These are phyloP conservation scores for Myotis myotis DNA, from an alignment of 2,797 vertebrate species.

Conservation along the genomic window DNA sequence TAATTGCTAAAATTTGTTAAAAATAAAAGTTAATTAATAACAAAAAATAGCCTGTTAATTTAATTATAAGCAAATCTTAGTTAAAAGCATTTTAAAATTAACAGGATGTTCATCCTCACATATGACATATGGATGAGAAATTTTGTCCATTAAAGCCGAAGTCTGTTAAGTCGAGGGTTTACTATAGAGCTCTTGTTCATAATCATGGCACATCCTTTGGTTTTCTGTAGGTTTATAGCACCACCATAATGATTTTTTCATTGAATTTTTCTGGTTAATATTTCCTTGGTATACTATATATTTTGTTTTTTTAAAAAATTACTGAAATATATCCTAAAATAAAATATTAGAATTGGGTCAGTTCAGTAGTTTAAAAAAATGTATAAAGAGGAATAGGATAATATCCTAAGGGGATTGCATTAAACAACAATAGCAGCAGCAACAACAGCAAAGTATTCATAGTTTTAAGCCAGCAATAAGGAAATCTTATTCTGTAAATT, in stretches of 20 bases:
- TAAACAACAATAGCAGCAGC: not conserved
- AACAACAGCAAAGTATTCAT: not conserved
- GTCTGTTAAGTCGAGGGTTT: not conserved
- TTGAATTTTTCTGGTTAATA: slow-evolving; percentile 46
- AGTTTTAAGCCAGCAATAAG: slow-evolving; percentile 19
- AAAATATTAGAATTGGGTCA: slow-evolving; percentile 40
- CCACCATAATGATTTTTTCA: slow-evolving; percentile 43
- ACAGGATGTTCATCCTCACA: not conserved
- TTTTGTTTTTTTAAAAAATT: slow-evolving; percentile 19
- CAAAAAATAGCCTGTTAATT: not conserved
- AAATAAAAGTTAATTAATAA: not conserved
- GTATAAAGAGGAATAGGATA: slow-evolving; percentile 31
- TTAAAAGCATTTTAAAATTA: not conserved
- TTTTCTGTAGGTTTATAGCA: slow-evolving; percentile 26
- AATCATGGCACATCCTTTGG: not conserved
- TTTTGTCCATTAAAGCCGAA: not conserved
- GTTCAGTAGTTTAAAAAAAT: not conserved
- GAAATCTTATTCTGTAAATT: slow-evolving; percentile 41
- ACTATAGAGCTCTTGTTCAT: not conserved
- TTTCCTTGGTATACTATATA: slow-evolving; percentile 44
- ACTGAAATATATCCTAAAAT: not conserved
- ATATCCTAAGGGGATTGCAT: not conserved
- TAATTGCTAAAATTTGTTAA: not conserved
- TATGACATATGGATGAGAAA: not conserved
- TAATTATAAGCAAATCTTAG: not conserved